These are phyloP conservation scores for Magallana nippona DNA, from an alignment of 2,888 invertebrate species.

Conservation along the genomic window DNA sequence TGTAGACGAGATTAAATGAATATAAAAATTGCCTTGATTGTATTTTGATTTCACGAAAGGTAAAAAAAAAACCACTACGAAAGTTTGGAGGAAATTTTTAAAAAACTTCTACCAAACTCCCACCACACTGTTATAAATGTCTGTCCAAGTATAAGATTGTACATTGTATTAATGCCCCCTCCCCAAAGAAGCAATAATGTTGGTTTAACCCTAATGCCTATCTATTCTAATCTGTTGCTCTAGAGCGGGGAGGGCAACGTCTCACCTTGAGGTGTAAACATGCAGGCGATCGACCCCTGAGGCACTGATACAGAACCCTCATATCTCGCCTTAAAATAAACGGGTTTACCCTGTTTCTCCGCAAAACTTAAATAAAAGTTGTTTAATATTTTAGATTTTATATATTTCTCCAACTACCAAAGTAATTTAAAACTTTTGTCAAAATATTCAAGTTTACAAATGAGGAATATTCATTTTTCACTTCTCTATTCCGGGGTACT, in stretches of 20 bases:
- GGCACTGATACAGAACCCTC: background rate
- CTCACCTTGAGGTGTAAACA: background rate
- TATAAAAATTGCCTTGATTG: too few species aligned
- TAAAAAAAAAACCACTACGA: too few species aligned
- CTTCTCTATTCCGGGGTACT: background rate
- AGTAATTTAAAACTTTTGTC: background rate
- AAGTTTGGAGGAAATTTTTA: too few species aligned
- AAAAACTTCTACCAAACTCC: too few species aligned
- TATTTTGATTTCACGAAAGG: too few species aligned
- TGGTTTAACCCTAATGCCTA: background rate
- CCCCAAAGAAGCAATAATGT: too few species aligned
- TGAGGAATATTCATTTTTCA: background rate
- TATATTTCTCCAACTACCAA: background rate
- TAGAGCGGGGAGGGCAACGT: background rate
- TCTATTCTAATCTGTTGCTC: background rate
- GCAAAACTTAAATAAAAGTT: too few species aligned
- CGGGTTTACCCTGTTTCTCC: too few species aligned
- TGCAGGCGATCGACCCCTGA: background rate
- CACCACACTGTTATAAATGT: too few species aligned
- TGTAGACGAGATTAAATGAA: too few species aligned
- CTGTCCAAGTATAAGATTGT: too few species aligned
- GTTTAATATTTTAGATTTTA: background rate
- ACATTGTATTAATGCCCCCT: too few species aligned
- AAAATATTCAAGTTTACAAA: background rate
- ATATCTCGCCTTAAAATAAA: background rate